Base-by-base conservation (phyloP, 2,113 vertebrate species). In the Archilochus colubris region DNA sequence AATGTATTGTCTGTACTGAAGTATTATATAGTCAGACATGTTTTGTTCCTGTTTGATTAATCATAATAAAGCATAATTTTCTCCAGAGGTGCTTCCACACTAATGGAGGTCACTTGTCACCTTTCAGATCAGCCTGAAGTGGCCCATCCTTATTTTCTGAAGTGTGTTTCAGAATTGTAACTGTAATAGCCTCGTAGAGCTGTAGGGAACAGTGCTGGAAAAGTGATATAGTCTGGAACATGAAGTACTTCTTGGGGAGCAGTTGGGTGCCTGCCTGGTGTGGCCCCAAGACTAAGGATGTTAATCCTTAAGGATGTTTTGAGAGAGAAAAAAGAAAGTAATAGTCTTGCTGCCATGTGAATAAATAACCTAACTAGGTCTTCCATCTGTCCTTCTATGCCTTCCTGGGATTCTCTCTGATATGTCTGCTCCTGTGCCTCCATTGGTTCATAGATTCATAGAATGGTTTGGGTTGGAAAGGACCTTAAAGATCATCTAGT, bases 1-100 rank as follows among this genome's bases (percentile, higher is more conserved):
- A 53, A 78, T 62, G 44, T 44, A 24, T 57, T 74, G 55, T 58
- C 38, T 75, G 14, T 85, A 54, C 83, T 89, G 86, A 81, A 88
- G 78, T 81, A 57, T 10, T 74, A 30, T 33, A 28, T 86, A 80
- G 67, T 80, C 78, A 70, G 68, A 54, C 9, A 4, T 90, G 27
- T 91, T 83, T 93, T 89, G 38, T 72, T 95, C 38, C 67, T 74
- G n/a, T 85, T 90, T 94, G 79, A 95, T 93, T 88, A 86, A 33
- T 77, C 8, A 30, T 93, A 95, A 50, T 95, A 81, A 68, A 57
- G 40, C 27, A 25, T 72, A 84, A 94, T 95, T 93, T 93, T 75
- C 88, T 83, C 48, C 63, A 74, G 79, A 72, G 76, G 72, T 85
- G 76, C 85, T 89, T 89, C 75, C 48, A 57, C 38, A 12, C 38